Percentiles rank a stretch among this genome's conserved stretches.
Conservation (phyloP, 2,888 invertebrate species). For the Eucriotettix oculatus region DNA sequence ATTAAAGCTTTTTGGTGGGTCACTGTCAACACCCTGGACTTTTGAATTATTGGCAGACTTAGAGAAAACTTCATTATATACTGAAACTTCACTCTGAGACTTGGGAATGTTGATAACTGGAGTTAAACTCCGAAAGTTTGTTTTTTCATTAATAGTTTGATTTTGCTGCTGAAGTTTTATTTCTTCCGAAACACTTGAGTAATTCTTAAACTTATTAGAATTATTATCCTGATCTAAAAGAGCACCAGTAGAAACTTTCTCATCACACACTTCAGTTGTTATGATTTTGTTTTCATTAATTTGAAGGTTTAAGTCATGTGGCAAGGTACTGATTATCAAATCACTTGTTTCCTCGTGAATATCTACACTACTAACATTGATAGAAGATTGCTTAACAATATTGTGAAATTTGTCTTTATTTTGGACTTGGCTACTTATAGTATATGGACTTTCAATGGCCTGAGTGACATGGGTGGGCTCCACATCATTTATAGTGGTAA, state of each 20-base stretch:
- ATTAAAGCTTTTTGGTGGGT: conserved; percentile 14
- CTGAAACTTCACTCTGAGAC: conserved; percentile 3
- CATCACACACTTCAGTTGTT: conserved; percentile 19
- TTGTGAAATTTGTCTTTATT: neutral
- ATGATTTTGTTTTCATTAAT: neutral
- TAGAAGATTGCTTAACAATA: conserved; percentile 9
- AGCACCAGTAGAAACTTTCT: conserved; percentile 24
- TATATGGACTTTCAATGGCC: conserved; percentile 13
- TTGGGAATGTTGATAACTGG: conserved; percentile 9
- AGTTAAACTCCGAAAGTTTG: conserved; percentile 6
- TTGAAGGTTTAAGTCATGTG: neutral
- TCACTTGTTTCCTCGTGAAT: neutral
- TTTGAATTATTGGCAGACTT: conserved; percentile 8
- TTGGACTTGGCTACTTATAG: conserved; percentile 8
- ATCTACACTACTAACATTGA: conserved; percentile 8
- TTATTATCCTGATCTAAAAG: conserved; percentile 31
- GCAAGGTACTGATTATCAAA: neutral
- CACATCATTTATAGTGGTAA: neutral
- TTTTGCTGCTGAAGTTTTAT: neutral
- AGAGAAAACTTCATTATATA: conserved; percentile 9
- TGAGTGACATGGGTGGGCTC: conserved; percentile 12
- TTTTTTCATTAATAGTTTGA: conserved; percentile 3
- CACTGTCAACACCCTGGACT: conserved; percentile 13
- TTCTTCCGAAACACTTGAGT: neutral
- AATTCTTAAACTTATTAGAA: conserved; percentile 8